Evolutionary conservation across 2,797 vertebrate species (phyloP), one percentile per base, ranked within the genome.

Genomic region (Acanthiza pusilla): DNA sequence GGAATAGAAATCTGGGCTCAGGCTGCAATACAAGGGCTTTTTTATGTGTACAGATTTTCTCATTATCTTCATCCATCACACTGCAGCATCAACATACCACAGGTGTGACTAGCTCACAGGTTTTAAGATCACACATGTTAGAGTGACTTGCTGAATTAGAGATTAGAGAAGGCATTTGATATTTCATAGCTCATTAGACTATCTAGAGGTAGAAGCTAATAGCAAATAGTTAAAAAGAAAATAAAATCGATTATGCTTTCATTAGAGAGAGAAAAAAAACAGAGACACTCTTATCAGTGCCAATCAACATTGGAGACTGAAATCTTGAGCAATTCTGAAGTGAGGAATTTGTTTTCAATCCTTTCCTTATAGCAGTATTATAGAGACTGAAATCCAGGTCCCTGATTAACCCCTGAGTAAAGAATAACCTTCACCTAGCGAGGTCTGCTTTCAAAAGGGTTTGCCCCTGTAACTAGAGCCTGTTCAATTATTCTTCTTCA

Each of bases 361-460:
- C 97, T 97, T 97, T 96, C 95, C 97, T 97, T 97, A 95, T 95
- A 97, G 96, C 95, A 97, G 94, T 88, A 34, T 97, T 95, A 95
- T 70, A 91, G 96, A 98, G 98, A 99, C 98, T 98, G 98, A 98
- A 98, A 97, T 96, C 97, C 98, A 98, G 98, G 97, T 98, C 96
- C 95, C 97, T 98, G 98, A 98, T 98, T 98, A 98, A 99, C 98
- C 98, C 98, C 95, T 94, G 92, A 97, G 97, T 97, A 97, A 98
- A 98, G 97, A 98, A 97, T 96, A 97, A 95, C 98, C 98, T 98
- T 98, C 97, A 97, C 96, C 97, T 98, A 98, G 98, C 98, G 98
- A 97, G 97, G 97, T 98, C 97, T 96, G 97, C 97, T 98, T 98
- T 98, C 98, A 97, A 96, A 97, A 96, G 97, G 95, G 96, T 97